Conservation (phyloP, 2,888 invertebrate species). For the Diarsia dahlii region DNA sequence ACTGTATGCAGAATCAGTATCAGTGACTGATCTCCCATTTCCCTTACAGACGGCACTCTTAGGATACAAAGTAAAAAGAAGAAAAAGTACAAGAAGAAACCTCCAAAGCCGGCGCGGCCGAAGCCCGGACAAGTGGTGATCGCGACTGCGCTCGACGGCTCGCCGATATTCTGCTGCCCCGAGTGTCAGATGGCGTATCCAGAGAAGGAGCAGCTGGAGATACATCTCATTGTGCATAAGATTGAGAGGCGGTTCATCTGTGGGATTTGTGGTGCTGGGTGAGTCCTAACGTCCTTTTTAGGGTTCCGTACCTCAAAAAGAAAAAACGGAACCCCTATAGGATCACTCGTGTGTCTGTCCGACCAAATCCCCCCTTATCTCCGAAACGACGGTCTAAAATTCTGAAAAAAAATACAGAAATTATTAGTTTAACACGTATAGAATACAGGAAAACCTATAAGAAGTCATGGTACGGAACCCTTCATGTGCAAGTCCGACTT, state of each 20-base stretch:
- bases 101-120: slow-evolving; percentile 94
- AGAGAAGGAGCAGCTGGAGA: slow-evolving; percentile 94
- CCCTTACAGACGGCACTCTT: slow-evolving; percentile 76
- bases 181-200: slow-evolving; percentile 96
- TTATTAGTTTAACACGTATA: too few relatives aligned
- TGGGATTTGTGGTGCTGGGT: slow-evolving; percentile 94
- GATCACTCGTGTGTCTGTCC: too few relatives aligned
- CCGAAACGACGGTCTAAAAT: too few relatives aligned
- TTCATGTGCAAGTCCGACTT: too few relatives aligned
- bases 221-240: slow-evolving; percentile 94
- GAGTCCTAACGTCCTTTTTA: slow-evolving; percentile 53
- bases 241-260: slow-evolving; percentile 95
- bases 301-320: too few relatives aligned
- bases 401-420: too few relatives aligned
- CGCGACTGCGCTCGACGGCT: slow-evolving; percentile 94
- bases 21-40: background rate
- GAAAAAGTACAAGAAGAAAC: slow-evolving; percentile 95
- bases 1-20: background rate
- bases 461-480: too few relatives aligned
- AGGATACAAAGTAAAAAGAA: slow-evolving; percentile 91
- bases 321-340: too few relatives aligned
- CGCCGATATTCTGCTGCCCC: slow-evolving; percentile 94
- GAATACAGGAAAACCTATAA: too few relatives aligned
- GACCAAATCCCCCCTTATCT: too few relatives aligned
- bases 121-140: slow-evolving; percentile 95